phyloP scores from a whole-genome alignment of 2,888 invertebrate species.

The Acleris cristana region DNA sequence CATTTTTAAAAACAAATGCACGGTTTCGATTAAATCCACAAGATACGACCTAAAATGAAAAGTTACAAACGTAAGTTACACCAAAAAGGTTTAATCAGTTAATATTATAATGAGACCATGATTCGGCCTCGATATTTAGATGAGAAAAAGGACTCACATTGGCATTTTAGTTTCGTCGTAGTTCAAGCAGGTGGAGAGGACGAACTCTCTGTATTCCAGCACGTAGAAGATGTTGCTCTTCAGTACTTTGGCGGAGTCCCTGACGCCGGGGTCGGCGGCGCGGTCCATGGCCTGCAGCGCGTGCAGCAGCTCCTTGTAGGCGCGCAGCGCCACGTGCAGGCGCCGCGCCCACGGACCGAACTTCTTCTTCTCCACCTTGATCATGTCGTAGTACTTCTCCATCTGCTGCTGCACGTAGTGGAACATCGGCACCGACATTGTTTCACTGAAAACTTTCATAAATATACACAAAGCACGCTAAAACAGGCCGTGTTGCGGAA shows the following conservation, averaged over 20 bases:
- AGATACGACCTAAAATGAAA: constrained; percentile 86
- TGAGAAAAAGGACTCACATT: constrained; percentile 80
- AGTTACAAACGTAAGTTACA: too few species aligned
- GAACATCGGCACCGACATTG: constrained; percentile 95
- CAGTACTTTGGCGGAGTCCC: constrained; percentile 92
- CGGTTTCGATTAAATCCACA: constrained; percentile 94
- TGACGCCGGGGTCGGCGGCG: constrained; percentile 87
- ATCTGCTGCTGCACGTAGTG: constrained; percentile 97
- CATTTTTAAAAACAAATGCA: constrained; percentile 96
- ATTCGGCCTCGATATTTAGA: constrained; percentile 2
- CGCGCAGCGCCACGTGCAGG: constrained; percentile 92
- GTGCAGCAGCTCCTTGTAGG: constrained; percentile 92
- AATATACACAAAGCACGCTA: background rate
- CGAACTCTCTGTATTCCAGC: constrained; percentile 96
- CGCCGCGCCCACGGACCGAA: constrained; percentile 91
- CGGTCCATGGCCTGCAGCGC: constrained; percentile 93
- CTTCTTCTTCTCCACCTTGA: constrained; percentile 93
- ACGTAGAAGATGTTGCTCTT: constrained; percentile 97
- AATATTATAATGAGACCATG: constrained; percentile 39
- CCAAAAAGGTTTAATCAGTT: too few species aligned
- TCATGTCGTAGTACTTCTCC: constrained; percentile 93
- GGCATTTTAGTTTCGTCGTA: constrained; percentile 95
- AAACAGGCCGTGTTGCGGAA: too few species aligned
- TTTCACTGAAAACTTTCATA: constrained; percentile 88
- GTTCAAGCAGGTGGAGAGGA: constrained; percentile 90